Evolutionary conservation across 2,797 vertebrate species (phyloP).

Genomic region (Microchirus variegatus): DNA sequence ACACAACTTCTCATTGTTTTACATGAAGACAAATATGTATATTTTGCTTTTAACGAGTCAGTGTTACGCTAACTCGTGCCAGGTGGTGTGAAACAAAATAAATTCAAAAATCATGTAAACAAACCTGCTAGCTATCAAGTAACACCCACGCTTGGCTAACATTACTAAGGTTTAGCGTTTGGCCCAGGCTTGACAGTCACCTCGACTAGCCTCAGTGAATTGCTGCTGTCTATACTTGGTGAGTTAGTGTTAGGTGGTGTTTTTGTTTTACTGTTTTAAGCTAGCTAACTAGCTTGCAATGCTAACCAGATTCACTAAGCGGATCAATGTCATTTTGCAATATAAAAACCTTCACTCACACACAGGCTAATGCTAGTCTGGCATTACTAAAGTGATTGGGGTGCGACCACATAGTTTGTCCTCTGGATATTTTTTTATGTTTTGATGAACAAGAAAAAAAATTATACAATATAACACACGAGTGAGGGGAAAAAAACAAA

Average conservation of each 20-base stretch:
- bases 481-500: conserved; percentile 21
- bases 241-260: conserved; percentile 21
- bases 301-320: conserved; percentile 55
- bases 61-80: background rate
- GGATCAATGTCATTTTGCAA: conserved; percentile 60
- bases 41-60: background rate
- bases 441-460: background rate
- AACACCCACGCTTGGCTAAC: conserved; percentile 10
- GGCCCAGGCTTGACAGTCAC: conserved; percentile 1
- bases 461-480: conserved; percentile 8
- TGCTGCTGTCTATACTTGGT: conserved; percentile 13
- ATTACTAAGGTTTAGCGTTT: background rate
- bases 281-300: conserved; percentile 8
- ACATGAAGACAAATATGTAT: too few species aligned
- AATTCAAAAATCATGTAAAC: conserved; percentile 52
- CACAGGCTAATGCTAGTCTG: conserved; percentile 10
- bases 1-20: background rate
- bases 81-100: conserved; percentile 10
- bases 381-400: background rate
- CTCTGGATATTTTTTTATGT: background rate
- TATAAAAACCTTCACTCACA: conserved; percentile 28
- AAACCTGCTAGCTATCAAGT: conserved; percentile 37
- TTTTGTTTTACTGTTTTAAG: background rate
- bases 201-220: background rate
- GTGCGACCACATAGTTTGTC: background rate